Conservation (phyloP, 1,140 invertebrate genomes). For the Solenopsis fugax region DNA sequence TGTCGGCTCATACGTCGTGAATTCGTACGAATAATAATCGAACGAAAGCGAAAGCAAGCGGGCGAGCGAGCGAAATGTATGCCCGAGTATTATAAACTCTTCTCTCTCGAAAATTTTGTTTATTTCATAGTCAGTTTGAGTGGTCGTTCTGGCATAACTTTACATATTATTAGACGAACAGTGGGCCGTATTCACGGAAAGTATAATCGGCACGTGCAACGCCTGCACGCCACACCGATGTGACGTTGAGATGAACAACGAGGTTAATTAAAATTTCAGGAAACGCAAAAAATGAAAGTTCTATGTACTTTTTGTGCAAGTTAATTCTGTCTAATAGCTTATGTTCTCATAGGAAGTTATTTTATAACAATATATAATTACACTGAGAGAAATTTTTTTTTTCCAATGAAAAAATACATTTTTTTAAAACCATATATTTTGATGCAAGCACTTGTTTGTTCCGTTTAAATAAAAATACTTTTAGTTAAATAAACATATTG, state of each 20-base stretch:
- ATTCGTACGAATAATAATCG: slow-evolving; percentile 5
- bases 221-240: not conserved
- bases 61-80: not conserved
- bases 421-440: too few species aligned
- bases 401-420: too few species aligned
- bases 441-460: too few species aligned
- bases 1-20: not conserved
- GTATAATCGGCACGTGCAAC: slow-evolving; percentile 5
- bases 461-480: too few species aligned
- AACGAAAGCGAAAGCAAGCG: not conserved
- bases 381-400: too few species aligned
- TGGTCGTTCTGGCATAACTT: not conserved
- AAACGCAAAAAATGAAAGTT: not conserved
- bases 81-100: not conserved
- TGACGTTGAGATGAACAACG: slow-evolving; percentile 1
- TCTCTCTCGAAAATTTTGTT: not conserved
- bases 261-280: slow-evolving; percentile 42
- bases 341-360: not conserved
- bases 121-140: slow-evolving; percentile 7
- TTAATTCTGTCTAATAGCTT: not conserved
- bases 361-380: not conserved
- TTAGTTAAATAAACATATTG: too few species aligned
- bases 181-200: not conserved
- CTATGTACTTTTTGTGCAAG: not conserved
- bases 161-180: slow-evolving; percentile 12